Evolutionary conservation across 2,113 vertebrate genomes (phyloP).

Genomic region (Girardinichthys multiradiatus): DNA sequence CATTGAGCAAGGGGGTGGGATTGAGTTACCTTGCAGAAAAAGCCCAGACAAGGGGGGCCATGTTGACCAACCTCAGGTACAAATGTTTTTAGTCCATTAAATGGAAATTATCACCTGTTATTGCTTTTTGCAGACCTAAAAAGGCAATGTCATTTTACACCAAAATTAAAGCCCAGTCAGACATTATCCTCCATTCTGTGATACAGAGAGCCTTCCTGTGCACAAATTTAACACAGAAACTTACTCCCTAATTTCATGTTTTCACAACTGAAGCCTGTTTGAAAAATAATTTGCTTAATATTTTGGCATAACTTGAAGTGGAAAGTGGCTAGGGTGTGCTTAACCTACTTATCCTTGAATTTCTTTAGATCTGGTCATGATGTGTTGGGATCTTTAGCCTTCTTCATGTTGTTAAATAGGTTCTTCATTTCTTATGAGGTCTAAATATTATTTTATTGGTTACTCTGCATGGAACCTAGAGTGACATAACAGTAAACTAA

Average conservation of each 20-base stretch:
- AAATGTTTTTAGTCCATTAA: neutral
- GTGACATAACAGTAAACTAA: no score
- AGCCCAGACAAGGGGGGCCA: neutral
- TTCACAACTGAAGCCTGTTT: neutral
- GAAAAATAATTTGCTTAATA: neutral
- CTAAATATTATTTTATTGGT: no score
- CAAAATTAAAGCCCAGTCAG: neutral
- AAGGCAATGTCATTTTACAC: neutral
- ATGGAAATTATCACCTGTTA: neutral
- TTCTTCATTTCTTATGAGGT: no score
- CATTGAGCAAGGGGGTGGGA: neutral
- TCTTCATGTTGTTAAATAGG: no score
- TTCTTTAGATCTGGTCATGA: neutral
- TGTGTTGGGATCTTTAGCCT: neutral
- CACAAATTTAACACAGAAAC: no score
- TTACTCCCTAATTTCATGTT: neutral
- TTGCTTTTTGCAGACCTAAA: neutral
- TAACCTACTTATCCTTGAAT: neutral
- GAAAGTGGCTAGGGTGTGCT: no score
- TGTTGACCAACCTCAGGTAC: neutral
- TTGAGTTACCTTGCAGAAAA: neutral
- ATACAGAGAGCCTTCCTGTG: no score
- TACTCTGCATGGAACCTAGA: no score
- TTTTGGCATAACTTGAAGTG: neutral
- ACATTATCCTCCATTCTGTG: neutral